Conservation (phyloP, 1,140 invertebrate species). For the Octopus sinensis region DNA sequence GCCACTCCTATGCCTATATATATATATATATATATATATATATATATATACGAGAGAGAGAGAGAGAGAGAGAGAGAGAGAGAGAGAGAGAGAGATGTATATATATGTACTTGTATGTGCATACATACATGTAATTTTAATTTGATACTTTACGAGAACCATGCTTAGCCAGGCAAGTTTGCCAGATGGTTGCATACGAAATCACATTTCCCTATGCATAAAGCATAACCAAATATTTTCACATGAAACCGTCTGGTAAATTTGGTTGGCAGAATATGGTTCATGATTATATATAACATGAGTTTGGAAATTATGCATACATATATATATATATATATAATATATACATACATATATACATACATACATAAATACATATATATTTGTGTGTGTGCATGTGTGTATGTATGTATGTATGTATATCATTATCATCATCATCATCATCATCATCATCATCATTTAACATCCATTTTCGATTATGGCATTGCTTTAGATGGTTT, state of each 20-base stretch:
- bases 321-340: neutral
- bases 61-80: neutral
- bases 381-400: neutral
- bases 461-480: too few species aligned
- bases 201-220: too few species aligned
- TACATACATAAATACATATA: neutral
- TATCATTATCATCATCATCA: too few species aligned
- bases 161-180: too few species aligned
- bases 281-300: too few species aligned
- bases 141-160: too few species aligned
- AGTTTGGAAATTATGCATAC: neutral
- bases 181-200: too few species aligned
- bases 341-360: neutral
- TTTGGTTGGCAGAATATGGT: too few species aligned
- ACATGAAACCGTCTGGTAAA: too few species aligned
- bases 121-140: neutral
- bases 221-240: too few species aligned
- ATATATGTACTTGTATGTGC: neutral
- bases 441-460: too few species aligned
- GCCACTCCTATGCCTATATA: neutral
- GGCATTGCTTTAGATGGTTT: too few species aligned
- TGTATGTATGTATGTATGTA: neutral
- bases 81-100: neutral
- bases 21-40: neutral
- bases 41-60: neutral